phyloP scores from a whole-genome alignment of 2,888 invertebrate species.

The Allophyes oxyacanthae region DNA sequence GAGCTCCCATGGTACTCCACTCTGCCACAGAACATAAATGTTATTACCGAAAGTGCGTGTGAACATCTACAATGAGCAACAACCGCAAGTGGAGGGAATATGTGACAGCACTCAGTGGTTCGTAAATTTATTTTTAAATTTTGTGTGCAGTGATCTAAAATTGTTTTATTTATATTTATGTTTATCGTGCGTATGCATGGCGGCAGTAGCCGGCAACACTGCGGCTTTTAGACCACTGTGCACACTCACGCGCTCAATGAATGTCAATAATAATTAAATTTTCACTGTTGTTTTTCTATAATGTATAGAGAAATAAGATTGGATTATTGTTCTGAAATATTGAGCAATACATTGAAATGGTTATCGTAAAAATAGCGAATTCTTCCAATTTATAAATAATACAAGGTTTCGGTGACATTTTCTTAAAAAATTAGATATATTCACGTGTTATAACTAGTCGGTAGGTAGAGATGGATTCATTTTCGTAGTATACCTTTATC shows the following conservation, averaged over 20 bases:
- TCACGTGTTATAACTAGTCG: neutral
- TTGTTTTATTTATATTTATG: conserved; percentile 40
- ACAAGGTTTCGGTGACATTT: neutral
- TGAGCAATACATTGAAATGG: no score
- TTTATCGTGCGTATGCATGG: conserved; percentile 32
- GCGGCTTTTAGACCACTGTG: conserved; percentile 40
- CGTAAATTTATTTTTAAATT: conserved; percentile 69
- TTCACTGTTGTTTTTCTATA: conserved; percentile 20
- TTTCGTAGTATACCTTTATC: no score
- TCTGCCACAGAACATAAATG: conserved; percentile 79
- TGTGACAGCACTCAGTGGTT: conserved; percentile 85
- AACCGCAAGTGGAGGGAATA: conserved; percentile 86
- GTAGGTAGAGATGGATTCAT: neutral
- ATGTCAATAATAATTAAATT: conserved; percentile 34
- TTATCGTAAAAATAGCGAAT: neutral
- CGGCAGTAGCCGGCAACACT: conserved; percentile 53
- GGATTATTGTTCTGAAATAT: no score
- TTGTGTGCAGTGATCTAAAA: conserved; percentile 43
- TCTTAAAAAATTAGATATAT: neutral
- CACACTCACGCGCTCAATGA: conserved; percentile 37
- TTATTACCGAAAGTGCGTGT: conserved; percentile 75
- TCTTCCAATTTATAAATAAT: neutral
- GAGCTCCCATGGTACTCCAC: conserved; percentile 68
- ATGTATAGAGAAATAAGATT: no score
- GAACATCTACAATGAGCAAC: conserved; percentile 78